Evolutionary conservation across 2,888 invertebrate genomes (phyloP).

Genomic region (Kuschelorhynchus macadamiae): DNA sequence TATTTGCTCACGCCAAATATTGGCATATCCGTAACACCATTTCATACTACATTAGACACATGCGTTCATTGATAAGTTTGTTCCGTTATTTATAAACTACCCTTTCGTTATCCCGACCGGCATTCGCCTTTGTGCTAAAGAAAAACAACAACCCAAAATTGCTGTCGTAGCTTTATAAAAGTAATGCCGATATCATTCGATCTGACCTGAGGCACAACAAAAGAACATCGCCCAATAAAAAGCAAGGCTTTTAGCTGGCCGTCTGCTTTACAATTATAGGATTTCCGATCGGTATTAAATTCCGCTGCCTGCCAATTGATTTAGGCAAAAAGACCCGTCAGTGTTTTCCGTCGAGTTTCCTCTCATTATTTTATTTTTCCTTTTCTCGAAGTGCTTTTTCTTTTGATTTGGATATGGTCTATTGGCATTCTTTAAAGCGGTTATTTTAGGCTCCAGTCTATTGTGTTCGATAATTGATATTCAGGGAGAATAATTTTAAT

Average conservation of each 20-base stretch:
- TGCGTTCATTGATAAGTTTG: too few relatives aligned
- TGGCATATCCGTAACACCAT: too few relatives aligned
- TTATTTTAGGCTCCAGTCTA: too few relatives aligned
- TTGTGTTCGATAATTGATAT: too few relatives aligned
- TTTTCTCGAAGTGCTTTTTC: conserved; percentile 10
- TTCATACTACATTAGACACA: too few relatives aligned
- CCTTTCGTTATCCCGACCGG: too few relatives aligned
- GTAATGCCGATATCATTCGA: conserved; percentile 39
- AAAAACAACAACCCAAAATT: conserved; percentile 13
- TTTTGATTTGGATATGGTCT: conserved; percentile 8
- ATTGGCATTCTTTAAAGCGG: background rate
- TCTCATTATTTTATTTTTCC: background rate
- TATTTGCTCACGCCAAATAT: too few relatives aligned
- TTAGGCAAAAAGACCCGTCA: conserved; percentile 61
- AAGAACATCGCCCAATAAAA: conserved; percentile 42
- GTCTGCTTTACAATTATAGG: conserved; percentile 64
- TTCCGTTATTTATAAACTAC: too few relatives aligned
- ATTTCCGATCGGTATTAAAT: conserved; percentile 66
- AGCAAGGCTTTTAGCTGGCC: conserved; percentile 38
- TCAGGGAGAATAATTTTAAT: too few relatives aligned
- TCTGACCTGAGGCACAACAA: conserved; percentile 39
- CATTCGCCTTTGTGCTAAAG: too few relatives aligned
- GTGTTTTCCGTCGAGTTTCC: conserved; percentile 29
- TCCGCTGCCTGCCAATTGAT: conserved; percentile 65
- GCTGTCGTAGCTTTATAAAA: conserved; percentile 31